Conservation (phyloP, 2,797 vertebrate species). For the Coluber constrictor region DNA sequence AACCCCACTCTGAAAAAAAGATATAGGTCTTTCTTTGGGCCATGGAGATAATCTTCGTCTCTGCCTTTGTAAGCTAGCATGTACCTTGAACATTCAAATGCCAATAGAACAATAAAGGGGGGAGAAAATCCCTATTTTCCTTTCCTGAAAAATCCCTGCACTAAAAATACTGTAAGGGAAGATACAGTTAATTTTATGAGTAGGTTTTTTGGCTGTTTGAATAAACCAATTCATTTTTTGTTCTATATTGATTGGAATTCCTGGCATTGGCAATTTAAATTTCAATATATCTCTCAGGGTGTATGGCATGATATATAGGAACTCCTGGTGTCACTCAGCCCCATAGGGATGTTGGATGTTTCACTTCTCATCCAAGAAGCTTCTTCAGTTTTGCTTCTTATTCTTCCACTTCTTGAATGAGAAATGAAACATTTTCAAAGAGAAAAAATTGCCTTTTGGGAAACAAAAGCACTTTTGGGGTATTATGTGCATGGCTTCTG, state of each 20-base stretch:
- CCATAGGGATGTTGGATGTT: not conserved
- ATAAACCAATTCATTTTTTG: not conserved
- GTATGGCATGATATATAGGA: not conserved
- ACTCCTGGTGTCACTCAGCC: not conserved
- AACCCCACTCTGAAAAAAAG: not conserved
- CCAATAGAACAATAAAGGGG: slow-evolving; percentile 20
- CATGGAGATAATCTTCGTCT: slow-evolving; percentile 27
- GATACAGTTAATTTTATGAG: slow-evolving; percentile 40
- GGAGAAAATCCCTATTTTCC: not conserved
- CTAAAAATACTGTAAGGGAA: not conserved
- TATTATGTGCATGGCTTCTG: not conserved
- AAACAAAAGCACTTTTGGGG: not conserved
- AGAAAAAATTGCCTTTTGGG: not conserved
- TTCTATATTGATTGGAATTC: not conserved
- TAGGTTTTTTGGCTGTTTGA: not conserved
- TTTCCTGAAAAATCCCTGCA: not conserved
- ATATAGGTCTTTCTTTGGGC: slow-evolving; percentile 22
- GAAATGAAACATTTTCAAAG: not conserved
- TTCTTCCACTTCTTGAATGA: not conserved
- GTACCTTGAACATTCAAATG: slow-evolving; percentile 45
- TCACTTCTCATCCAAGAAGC: not conserved
- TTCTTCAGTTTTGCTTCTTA: not conserved
- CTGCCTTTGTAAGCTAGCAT: slow-evolving; percentile 33
- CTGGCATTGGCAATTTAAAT: not conserved
- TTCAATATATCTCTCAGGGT: not conserved